Evolutionary conservation across 2,113 vertebrate genomes (phyloP).

Genomic region (Leucoraja erinaceus): DNA sequence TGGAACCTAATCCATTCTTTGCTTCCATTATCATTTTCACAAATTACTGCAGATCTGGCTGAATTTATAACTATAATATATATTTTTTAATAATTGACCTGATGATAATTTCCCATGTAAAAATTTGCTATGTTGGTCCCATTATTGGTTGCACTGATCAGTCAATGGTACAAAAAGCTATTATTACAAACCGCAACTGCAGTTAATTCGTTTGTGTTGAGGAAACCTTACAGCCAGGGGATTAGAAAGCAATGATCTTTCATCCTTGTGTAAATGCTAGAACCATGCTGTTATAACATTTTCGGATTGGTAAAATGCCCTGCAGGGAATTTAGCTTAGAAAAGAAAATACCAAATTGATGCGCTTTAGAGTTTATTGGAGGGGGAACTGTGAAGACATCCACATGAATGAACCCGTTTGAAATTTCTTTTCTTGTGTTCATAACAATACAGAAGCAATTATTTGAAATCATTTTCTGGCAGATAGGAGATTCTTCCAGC

Average conservation of each 20-base stretch:
- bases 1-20: not conserved
- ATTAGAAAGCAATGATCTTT: slow-evolving; percentile 8
- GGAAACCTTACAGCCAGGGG: not conserved
- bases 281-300: no score
- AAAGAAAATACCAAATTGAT: slow-evolving; percentile 11
- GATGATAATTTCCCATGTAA: not conserved
- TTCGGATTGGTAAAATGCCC: slow-evolving; percentile 22
- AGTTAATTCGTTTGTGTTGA: slow-evolving; percentile 3
- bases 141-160: not conserved
- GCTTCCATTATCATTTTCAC: not conserved
- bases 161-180: not conserved
- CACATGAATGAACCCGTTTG: not conserved
- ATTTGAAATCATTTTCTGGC: slow-evolving; percentile 39
- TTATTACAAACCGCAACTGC: not conserved
- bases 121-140: not conserved
- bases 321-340: slow-evolving; percentile 8
- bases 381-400: not conserved
- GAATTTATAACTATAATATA: no score
- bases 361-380: not conserved
- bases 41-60: not conserved
- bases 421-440: not conserved
- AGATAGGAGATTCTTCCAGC: slow-evolving; percentile 42
- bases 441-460: slow-evolving; percentile 5
- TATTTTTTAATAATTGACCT: not conserved
- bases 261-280: slow-evolving; percentile 32